Percentiles rank a stretch among this genome's conserved stretches.
phyloP scores from a whole-genome alignment of 2,888 invertebrate genomes.

The Elgonia sp. region DNA sequence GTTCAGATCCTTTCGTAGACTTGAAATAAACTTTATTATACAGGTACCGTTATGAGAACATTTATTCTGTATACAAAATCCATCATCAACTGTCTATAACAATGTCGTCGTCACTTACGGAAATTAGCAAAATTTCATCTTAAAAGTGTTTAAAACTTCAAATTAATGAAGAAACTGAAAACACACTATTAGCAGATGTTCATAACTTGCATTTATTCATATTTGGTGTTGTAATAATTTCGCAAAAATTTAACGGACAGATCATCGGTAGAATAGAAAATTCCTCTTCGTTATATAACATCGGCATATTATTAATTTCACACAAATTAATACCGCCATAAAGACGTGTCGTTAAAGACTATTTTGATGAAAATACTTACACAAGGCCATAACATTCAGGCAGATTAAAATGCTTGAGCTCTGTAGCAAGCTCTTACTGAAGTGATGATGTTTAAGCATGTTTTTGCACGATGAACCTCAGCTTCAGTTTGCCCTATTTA shows the following conservation, averaged over 20 bases:
- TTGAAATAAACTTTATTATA: slow-evolving; percentile 54
- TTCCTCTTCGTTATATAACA: slow-evolving; percentile 40
- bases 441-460: slow-evolving; percentile 12
- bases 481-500: slow-evolving; percentile 15
- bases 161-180: not conserved
- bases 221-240: slow-evolving; percentile 20
- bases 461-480: slow-evolving; percentile 28
- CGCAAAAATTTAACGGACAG: slow-evolving; percentile 39
- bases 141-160: too few species aligned
- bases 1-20: slow-evolving; percentile 37
- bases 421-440: slow-evolving; percentile 33
- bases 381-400: slow-evolving; percentile 42
- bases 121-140: slow-evolving; percentile 6
- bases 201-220: not conserved
- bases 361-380: slow-evolving; percentile 56
- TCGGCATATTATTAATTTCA: slow-evolving; percentile 58
- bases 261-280: slow-evolving; percentile 33
- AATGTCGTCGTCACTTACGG: not conserved
- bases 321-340: slow-evolving; percentile 59
- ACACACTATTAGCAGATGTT: not conserved
- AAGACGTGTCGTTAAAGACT: slow-evolving; percentile 52
- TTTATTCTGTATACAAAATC: not conserved
- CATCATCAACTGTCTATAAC: not conserved
- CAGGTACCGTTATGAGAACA: slow-evolving; percentile 10
- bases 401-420: slow-evolving; percentile 33